phyloP scores from a whole-genome alignment of 2,888 invertebrate species.

The Eilema griseolum region DNA sequence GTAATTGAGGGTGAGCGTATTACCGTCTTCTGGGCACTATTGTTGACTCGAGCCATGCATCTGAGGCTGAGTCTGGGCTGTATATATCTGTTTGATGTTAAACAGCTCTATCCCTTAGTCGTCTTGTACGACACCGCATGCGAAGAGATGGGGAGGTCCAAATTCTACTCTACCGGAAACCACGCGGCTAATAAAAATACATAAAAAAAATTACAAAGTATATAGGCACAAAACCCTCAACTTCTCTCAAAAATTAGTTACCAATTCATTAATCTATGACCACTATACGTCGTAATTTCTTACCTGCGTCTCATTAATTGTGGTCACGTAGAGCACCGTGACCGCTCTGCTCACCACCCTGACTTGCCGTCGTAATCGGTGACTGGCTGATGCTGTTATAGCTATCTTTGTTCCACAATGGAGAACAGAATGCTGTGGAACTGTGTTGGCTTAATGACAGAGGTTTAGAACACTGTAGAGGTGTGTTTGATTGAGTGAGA shows the following conservation, averaged over 20 bases:
- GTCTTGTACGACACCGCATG: too few relatives aligned
- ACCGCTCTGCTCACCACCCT: constrained; percentile 46
- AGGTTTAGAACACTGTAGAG: not conserved
- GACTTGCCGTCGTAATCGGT: constrained; percentile 35
- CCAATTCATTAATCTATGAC: constrained; percentile 36
- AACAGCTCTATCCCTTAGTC: too few relatives aligned
- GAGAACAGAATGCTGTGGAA: not conserved
- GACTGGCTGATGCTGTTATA: constrained; percentile 33
- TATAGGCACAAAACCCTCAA: not conserved
- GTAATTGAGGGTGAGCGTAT: too few relatives aligned
- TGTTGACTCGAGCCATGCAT: too few relatives aligned
- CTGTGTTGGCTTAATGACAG: not conserved
- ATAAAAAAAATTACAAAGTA: constrained; percentile 9
- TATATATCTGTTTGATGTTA: too few relatives aligned
- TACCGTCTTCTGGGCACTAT: too few relatives aligned
- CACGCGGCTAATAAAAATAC: too few relatives aligned
- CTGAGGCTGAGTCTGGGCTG: too few relatives aligned
- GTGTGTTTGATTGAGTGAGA: not conserved
- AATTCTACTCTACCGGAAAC: too few relatives aligned
- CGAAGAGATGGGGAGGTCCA: too few relatives aligned
- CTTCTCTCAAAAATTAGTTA: constrained; percentile 11
- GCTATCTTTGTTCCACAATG: not conserved
- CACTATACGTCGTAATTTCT: constrained; percentile 67
- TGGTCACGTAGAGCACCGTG: constrained; percentile 74
- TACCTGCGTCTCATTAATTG: constrained; percentile 78